These are phyloP conservation scores for Chelon auratus DNA, from an alignment of 2,797 vertebrate genomes.

Conservation along the genomic window DNA sequence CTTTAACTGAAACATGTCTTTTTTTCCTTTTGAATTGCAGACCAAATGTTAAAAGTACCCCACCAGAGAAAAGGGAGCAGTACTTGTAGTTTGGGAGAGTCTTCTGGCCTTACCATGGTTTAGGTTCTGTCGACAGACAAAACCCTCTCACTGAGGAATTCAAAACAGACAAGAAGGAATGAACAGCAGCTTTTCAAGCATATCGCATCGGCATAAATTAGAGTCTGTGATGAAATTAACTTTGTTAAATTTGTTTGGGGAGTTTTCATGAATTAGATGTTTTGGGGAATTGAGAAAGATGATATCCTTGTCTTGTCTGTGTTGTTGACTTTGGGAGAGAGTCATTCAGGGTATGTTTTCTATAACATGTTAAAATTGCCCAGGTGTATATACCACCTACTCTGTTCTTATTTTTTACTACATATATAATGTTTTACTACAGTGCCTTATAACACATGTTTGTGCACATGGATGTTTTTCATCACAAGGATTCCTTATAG, in stretches of 20 bases:
- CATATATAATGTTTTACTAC: constrained; percentile 79
- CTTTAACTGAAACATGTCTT: constrained; percentile 86
- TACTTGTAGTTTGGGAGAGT: constrained; percentile 90
- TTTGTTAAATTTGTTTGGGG: constrained; percentile 16
- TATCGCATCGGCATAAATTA: constrained; percentile 41
- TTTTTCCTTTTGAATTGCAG: constrained; percentile 91
- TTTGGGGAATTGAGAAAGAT: constrained; percentile 15
- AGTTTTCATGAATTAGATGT: constrained; percentile 18
- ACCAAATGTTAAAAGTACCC: constrained; percentile 91
- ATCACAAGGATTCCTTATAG: constrained; percentile 46
- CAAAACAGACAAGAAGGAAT: constrained; percentile 72
- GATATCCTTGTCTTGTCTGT: constrained; percentile 69
- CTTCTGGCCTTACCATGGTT: constrained; percentile 84
- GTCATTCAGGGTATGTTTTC: constrained; percentile 81
- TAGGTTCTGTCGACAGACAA: constrained; percentile 85
- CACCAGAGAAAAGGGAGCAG: constrained; percentile 92
- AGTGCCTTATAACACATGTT: constrained; percentile 79
- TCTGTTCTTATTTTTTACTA: constrained; percentile 68
- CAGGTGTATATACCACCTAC: constrained; percentile 73
- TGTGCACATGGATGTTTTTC: constrained; percentile 71
- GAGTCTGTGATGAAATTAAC: constrained; percentile 34
- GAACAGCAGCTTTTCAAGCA: constrained; percentile 39
- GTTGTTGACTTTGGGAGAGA: constrained; percentile 76
- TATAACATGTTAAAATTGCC: constrained; percentile 77
- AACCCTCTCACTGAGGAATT: constrained; percentile 81